Base-by-base conservation (phyloP, 1,140 invertebrate genomes). In the Akabosia matsudoensis region DNA sequence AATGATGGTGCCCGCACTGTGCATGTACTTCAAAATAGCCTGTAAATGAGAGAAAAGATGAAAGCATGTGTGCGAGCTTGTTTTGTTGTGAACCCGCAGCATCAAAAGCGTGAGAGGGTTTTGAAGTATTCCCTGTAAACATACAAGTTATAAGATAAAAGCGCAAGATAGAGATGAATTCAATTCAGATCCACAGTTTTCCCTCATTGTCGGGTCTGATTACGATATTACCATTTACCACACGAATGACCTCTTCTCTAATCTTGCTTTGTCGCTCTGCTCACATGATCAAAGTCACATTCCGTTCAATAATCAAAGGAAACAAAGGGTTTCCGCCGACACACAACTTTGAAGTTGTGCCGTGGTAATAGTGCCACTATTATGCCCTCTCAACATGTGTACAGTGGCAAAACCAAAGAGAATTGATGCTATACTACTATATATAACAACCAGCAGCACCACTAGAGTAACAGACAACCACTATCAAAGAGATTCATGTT, bases 221-320 rank as follows among this genome's bases (percentile, higher is more conserved):
- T 75, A 78, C 73, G 73, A 78, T 78, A 78, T 78, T 78, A 79
- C 77, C 74, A 77, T 79, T 75, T 77, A 75, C 78, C 78, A 79
- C 78, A 79, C 75, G 72, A 75, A 79, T 77, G 75, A 79, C 78
- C 78, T 79, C 75, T 79, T 73, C 70, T 74, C 75, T 76, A 79
- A 79, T 79, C 75, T 79, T 73, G 70, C 75, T 54, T 33, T 70
- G 70, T 34, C 34, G 37, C 75, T 79, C 73, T 73, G 72, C 74
- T 76, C n/a, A 72, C 74, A 76, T 77, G 73, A 79, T 79, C 79
- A 79, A 79, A 79, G 79, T 77, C 34, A 24, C 64, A 37, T 77
- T 73, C 79, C 51, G 67, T 72, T 77, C 61, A 67, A 56, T 77
- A 76, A 79, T 79, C 79, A 79, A 79, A 79, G 76, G 26, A 64